Percentiles rank a stretch among this genome's conserved stretches.
Conservation (phyloP, 2,797 vertebrate genomes). For the Huso huso region DNA sequence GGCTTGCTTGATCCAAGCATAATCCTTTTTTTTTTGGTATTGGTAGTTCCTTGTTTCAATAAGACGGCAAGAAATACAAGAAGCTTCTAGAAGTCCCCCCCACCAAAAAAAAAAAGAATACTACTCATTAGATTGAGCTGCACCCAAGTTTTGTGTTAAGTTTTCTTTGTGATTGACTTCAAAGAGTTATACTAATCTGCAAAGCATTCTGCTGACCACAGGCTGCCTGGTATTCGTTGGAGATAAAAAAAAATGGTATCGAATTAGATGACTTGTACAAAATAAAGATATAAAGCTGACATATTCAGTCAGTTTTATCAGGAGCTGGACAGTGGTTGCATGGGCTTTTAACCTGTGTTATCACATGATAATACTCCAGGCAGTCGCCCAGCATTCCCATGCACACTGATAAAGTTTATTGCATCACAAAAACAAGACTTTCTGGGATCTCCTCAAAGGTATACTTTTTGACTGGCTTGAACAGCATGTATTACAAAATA, state of each 20-base stretch:
- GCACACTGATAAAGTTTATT: constrained; percentile 7
- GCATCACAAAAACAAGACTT: background rate
- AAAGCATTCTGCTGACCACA: background rate
- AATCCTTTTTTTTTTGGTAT: too few relatives aligned
- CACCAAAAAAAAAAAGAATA: too few relatives aligned
- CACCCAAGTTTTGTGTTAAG: background rate
- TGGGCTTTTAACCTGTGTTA: constrained; percentile 21
- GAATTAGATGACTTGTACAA: constrained; percentile 37
- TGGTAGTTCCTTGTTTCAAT: too few relatives aligned
- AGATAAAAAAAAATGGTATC: constrained; percentile 37
- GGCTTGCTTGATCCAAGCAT: too few relatives aligned
- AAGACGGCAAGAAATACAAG: too few relatives aligned
- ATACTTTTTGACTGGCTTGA: background rate
- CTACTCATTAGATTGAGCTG: background rate
- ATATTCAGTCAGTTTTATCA: constrained; percentile 39
- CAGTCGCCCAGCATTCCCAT: constrained; percentile 8
- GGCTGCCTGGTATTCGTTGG: constrained; percentile 24
- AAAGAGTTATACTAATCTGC: background rate
- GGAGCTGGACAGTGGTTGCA: constrained; percentile 29
- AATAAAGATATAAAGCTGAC: constrained; percentile 33
- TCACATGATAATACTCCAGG: constrained; percentile 21
- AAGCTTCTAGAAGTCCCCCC: too few relatives aligned
- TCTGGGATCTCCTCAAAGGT: background rate
- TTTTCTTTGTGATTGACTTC: background rate
- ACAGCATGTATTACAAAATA: too few relatives aligned